Conservation (phyloP, 2,888 invertebrate genomes). For the Nephrocerus scutellatus region DNA sequence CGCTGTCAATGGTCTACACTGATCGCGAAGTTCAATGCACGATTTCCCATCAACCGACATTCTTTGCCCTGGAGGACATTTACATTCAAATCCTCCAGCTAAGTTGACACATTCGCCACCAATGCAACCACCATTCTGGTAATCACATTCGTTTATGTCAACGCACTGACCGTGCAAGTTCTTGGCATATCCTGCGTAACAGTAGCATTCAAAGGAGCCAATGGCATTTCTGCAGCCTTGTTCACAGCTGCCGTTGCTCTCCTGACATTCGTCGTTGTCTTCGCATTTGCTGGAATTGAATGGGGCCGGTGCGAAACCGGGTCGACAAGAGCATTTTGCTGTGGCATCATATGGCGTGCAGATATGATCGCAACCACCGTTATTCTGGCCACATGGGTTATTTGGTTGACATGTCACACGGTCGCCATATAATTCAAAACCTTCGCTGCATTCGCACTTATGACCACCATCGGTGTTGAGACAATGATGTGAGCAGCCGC, state of each 20-base stretch:
- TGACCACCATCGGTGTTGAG: conserved; percentile 52
- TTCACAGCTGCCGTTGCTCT: conserved; percentile 50
- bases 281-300: conserved; percentile 36
- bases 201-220: conserved; percentile 55
- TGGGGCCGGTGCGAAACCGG: conserved; percentile 42
- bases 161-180: conserved; percentile 48
- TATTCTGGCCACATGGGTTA: conserved; percentile 47
- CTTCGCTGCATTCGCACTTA: conserved; percentile 49
- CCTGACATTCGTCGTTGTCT: conserved; percentile 52
- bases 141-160: conserved; percentile 54
- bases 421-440: conserved; percentile 32
- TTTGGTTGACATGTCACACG: conserved; percentile 42
- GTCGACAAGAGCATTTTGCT: conserved; percentile 44
- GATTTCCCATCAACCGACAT: conserved; percentile 32
- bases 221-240: conserved; percentile 49
- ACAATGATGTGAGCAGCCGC: conserved; percentile 41
- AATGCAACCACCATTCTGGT: conserved; percentile 43
- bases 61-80: conserved; percentile 47
- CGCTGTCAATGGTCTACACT: conserved; percentile 36
- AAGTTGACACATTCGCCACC: conserved; percentile 47
- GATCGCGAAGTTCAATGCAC: conserved; percentile 34
- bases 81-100: conserved; percentile 50
- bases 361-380: conserved; percentile 49
- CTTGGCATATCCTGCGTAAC: conserved; percentile 52
- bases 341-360: conserved; percentile 38